phyloP scores from a whole-genome alignment of 2,797 vertebrate species.

The Chloroceryle amazona region DNA sequence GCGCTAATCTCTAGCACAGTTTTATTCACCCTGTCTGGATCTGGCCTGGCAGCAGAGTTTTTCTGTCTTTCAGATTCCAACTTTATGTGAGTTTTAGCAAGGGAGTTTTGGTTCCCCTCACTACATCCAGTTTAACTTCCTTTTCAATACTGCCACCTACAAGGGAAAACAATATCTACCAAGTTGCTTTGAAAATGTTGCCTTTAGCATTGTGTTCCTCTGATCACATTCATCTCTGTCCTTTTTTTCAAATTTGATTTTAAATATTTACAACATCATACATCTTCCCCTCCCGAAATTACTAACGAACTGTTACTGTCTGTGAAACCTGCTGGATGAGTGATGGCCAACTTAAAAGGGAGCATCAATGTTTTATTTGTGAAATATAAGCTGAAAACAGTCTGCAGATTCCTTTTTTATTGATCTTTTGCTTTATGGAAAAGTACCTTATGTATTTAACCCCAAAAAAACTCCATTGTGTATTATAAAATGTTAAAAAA shows the following conservation, averaged over 20 bases:
- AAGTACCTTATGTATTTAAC: conserved; percentile 50
- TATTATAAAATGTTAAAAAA: conserved; percentile 68
- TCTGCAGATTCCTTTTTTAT: conserved; percentile 78
- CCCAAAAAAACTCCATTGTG: conserved; percentile 47
- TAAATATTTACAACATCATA: conserved; percentile 99
- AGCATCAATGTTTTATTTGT: conserved; percentile 99
- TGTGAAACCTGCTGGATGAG: conserved; percentile 93
- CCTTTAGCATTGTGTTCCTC: conserved; percentile 82
- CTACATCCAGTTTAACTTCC: neutral
- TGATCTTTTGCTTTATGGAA: conserved; percentile 61
- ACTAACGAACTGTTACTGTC: conserved; percentile 98
- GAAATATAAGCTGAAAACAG: conserved; percentile 90
- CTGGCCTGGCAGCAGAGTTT: neutral
- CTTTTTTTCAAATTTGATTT: conserved; percentile 99
- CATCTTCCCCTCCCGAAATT: conserved; percentile 97
- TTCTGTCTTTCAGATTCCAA: neutral
- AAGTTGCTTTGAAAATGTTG: conserved; percentile 71
- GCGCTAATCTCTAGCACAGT: neutral
- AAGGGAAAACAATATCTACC: conserved; percentile 65
- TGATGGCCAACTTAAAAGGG: conserved; percentile 94
- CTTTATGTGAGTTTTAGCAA: neutral
- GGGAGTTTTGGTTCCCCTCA: neutral
- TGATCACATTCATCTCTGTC: conserved; percentile 97
- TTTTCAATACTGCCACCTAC: conserved; percentile 73
- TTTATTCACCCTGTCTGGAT: neutral